phyloP scores from a whole-genome alignment of 92 coral and sea anemone genomes.

The Heteractis magnifica region DNA sequence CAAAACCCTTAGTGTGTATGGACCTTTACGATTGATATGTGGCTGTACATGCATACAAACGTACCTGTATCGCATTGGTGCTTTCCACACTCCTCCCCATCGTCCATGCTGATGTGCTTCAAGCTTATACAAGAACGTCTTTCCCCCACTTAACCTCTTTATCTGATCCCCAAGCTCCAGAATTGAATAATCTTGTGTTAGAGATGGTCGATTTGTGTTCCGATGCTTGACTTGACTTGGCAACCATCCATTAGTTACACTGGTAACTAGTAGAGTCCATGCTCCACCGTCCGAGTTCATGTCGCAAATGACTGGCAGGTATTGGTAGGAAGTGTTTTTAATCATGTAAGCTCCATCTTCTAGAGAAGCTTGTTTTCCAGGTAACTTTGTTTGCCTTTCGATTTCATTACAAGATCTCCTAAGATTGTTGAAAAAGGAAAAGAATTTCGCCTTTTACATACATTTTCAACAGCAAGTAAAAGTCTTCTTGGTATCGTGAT shows the following conservation, averaged over 20 bases:
- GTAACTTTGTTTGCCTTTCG: constrained; percentile 7
- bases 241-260: constrained; percentile 59
- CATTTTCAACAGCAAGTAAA: too few relatives aligned
- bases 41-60: background rate
- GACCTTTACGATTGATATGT: too few relatives aligned
- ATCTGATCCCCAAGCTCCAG: constrained; percentile 60
- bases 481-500: background rate
- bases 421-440: background rate
- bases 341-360: constrained; percentile 61
- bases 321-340: constrained; percentile 32
- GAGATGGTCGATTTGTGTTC: constrained; percentile 49
- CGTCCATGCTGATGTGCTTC: constrained; percentile 57
- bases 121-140: constrained; percentile 55
- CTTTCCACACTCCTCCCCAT: constrained; percentile 81
- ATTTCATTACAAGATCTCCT: constrained; percentile 74
- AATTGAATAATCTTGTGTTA: constrained; percentile 61
- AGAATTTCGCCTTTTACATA: too few relatives aligned
- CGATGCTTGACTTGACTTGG: constrained; percentile 46
- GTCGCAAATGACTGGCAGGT: constrained; percentile 70
- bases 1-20: too few relatives aligned
- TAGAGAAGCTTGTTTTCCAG: background rate
- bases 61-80: constrained; percentile 63
- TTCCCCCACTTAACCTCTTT: constrained; percentile 54
- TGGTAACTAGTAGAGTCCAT: constrained; percentile 72
- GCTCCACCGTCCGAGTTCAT: constrained; percentile 69